These are phyloP conservation scores for Camponotus pennsylvanicus DNA, from an alignment of 1,140 invertebrate species.

Conservation along the genomic window DNA sequence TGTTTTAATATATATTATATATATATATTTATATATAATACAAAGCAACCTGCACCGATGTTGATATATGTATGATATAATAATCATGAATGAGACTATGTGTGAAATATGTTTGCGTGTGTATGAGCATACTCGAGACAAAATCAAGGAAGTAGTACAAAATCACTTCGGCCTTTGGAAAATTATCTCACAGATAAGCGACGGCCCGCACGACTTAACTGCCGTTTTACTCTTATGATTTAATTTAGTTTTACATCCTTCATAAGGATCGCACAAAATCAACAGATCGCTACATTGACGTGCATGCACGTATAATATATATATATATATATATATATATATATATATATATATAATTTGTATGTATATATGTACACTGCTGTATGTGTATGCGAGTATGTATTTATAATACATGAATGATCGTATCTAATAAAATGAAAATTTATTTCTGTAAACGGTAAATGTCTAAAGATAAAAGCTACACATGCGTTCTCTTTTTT, in stretches of 20 bases:
- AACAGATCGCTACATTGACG: conserved; percentile 72
- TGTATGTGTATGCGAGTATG: conserved; percentile 33
- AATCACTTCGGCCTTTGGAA: conserved; percentile 73
- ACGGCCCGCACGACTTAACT: conserved; percentile 75
- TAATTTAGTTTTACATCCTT: conserved; percentile 82
- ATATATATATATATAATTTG: neutral
- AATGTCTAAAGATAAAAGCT: conserved; percentile 70
- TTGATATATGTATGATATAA: neutral
- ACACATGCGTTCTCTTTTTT: conserved; percentile 55
- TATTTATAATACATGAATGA: conserved; percentile 59
- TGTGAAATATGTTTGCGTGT: conserved; percentile 26
- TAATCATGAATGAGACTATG: conserved; percentile 54
- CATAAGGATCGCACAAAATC: conserved; percentile 78
- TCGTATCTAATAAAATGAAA: conserved; percentile 60
- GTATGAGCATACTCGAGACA: conserved; percentile 60
- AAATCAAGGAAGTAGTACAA: conserved; percentile 72
- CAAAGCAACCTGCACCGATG: conserved; percentile 6
- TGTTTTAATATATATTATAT: neutral
- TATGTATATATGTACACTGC: conserved; percentile 2
- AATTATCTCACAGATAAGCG: conserved; percentile 70
- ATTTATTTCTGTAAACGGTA: conserved; percentile 52
- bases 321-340: conserved; percentile 5
- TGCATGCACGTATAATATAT: conserved; percentile 42
- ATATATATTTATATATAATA: neutral
- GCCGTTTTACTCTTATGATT: conserved; percentile 68